phyloP scores from a whole-genome alignment of 2,797 vertebrate genomes.

The Scolopax rusticola region DNA sequence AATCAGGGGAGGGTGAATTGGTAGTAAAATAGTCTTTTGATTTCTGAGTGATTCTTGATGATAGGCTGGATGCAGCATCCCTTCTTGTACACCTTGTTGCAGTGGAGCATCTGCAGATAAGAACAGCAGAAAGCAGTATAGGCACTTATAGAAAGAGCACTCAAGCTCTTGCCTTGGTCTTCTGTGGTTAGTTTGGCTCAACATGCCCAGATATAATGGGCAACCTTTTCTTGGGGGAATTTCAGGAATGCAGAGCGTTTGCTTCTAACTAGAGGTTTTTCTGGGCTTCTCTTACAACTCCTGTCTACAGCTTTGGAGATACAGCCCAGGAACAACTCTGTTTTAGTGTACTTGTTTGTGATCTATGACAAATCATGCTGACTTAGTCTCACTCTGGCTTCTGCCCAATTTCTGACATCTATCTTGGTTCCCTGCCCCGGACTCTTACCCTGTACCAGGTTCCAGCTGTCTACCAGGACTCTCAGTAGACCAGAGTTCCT shows the following conservation, averaged over 20 bases:
- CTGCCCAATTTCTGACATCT: neutral
- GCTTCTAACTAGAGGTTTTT: neutral
- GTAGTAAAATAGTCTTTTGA: slow-evolving; percentile 59
- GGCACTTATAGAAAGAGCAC: neutral
- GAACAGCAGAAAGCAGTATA: neutral
- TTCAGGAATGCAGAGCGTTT: neutral
- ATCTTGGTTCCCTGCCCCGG: neutral
- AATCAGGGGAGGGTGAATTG: slow-evolving; percentile 76
- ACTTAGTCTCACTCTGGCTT: neutral
- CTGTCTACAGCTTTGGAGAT: neutral
- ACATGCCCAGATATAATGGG: neutral
- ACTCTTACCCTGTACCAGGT: neutral
- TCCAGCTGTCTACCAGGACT: neutral
- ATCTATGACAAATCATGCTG: neutral
- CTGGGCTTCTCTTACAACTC: neutral
- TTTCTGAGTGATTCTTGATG: slow-evolving; percentile 56
- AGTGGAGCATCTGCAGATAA: slow-evolving; percentile 55
- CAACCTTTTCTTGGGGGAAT: neutral
- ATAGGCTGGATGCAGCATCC: slow-evolving; percentile 13
- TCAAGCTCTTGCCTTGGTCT: neutral
- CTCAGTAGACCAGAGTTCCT: neutral
- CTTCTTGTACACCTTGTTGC: slow-evolving; percentile 68
- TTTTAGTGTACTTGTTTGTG: neutral
- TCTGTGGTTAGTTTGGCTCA: neutral
- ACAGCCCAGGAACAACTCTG: neutral